phyloP scores from a whole-genome alignment of 2,888 invertebrate species.

The Tetramorium bicarinatum region DNA sequence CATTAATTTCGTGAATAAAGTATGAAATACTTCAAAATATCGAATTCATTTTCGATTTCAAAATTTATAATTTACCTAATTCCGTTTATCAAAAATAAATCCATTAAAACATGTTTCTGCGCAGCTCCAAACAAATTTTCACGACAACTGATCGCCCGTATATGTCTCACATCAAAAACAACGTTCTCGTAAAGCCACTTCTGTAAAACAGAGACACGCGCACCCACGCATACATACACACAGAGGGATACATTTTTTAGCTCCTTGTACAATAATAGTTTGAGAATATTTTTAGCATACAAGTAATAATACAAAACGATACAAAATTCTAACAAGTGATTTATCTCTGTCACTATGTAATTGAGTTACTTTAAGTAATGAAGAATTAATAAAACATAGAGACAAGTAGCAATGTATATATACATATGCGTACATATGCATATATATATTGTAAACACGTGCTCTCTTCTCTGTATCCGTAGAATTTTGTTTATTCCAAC shows the following conservation, averaged over 20 bases:
- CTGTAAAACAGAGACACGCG: constrained; percentile 67
- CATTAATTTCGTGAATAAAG: background rate
- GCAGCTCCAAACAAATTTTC: background rate
- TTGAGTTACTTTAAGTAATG: constrained; percentile 68
- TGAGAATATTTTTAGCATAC: constrained; percentile 74
- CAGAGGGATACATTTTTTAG: constrained; percentile 74
- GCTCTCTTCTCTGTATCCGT: constrained; percentile 70
- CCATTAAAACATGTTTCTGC: background rate
- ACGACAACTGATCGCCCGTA: background rate
- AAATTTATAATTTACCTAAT: background rate
- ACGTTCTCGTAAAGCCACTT: constrained; percentile 20
- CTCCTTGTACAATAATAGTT: constrained; percentile 72
- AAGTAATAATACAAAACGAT: constrained; percentile 80
- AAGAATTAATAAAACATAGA: constrained; percentile 72
- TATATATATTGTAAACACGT: constrained; percentile 68
- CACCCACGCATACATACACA: constrained; percentile 1
- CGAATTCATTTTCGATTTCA: background rate
- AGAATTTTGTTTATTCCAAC: constrained; percentile 75
- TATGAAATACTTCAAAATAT: constrained; percentile 1
- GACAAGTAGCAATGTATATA: constrained; percentile 72
- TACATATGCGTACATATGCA: constrained; percentile 59
- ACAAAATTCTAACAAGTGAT: constrained; percentile 72
- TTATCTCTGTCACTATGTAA: constrained; percentile 63
- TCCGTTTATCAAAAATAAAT: constrained; percentile 6
- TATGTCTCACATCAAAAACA: constrained; percentile 21